phyloP scores from a whole-genome alignment of 2,797 vertebrate genomes.

The Adelosebastes latens region DNA sequence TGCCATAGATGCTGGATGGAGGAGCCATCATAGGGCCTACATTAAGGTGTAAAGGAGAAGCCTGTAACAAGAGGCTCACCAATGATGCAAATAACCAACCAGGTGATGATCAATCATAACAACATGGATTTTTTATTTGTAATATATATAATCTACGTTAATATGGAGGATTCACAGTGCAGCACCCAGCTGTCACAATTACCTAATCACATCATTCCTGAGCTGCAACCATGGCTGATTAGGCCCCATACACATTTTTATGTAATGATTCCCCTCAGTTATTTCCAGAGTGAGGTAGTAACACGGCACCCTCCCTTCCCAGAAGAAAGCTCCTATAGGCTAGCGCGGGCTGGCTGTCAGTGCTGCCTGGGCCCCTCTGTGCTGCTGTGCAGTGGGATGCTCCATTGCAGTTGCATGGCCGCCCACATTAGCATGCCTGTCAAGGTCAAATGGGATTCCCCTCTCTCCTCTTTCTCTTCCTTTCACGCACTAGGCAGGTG shows the following conservation, averaged over 20 bases:
- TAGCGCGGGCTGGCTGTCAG: slow-evolving; percentile 58
- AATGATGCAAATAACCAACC: slow-evolving; percentile 32
- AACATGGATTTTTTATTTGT: not conserved
- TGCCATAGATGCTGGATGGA: slow-evolving; percentile 13
- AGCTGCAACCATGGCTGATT: slow-evolving; percentile 31
- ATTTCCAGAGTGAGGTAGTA: slow-evolving; percentile 60
- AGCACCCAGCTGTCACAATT: slow-evolving; percentile 20
- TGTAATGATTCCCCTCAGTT: slow-evolving; percentile 54
- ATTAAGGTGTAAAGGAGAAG: slow-evolving; percentile 68
- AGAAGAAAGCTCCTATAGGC: slow-evolving; percentile 64
- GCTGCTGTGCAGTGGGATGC: slow-evolving; percentile 81
- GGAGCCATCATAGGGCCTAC: slow-evolving; percentile 57
- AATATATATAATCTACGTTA: not conserved
- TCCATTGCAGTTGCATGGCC: slow-evolving; percentile 83
- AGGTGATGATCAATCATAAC: slow-evolving; percentile 8
- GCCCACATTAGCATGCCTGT: slow-evolving; percentile 83
- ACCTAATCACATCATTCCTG: slow-evolving; percentile 35
- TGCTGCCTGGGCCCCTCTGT: slow-evolving; percentile 70
- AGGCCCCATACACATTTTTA: slow-evolving; percentile 55
- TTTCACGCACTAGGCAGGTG: slow-evolving; percentile 71
- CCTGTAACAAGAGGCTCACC: slow-evolving; percentile 46
- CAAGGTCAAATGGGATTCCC: slow-evolving; percentile 86
- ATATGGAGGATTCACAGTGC: not conserved
- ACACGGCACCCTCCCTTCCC: slow-evolving; percentile 52
- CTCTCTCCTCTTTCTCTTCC: slow-evolving; percentile 74